Base-by-base conservation (phyloP, 2,888 invertebrate species). In the Drosophila atripex region DNA sequence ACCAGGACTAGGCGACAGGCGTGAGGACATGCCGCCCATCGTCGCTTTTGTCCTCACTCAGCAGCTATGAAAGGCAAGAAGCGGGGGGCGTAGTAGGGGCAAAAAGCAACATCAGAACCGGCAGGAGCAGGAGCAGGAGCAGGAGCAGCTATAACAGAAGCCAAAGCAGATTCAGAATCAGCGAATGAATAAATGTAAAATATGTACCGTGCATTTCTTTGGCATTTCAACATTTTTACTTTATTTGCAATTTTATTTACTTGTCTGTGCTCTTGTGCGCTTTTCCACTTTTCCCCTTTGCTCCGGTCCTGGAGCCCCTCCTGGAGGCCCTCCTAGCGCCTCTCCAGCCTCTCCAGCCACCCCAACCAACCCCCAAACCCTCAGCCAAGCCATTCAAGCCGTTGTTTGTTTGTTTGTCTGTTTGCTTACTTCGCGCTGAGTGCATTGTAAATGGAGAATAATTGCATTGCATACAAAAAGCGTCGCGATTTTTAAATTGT, bases 381-480 rank as follows among this genome's bases (percentile, higher is more conserved):
- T 11, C 30, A 60, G 21, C 25, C 60, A 25, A 65, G 38, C 71
- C 43, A 54, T 51, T 57, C 52, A 51, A 47, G 50, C 50, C 64
- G 64, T 45, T 64, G 64, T 64, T 64, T 63, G 63, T 63, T 61
- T 63, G 63, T 63, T 63, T 43, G 43, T 43, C 18, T 66, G 76
- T 56, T 32, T 68, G 60, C 73, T 69, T 71, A 77, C 65, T 74
- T 73, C 54, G 74, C 76, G 69, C 74, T 73, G 82, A 80, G 77
- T 85, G 87, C 87, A 85, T 85, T 85, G 85, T 86, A 80, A 84
- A 86, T 84, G 85, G 76, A 82, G 76, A 79, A 86, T 84, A 84
- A 84, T 86, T 84, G 85, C 76, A 80, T 86, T 77, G 82, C 76
- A 73, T 69, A 73, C 58, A 78, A 76, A 85, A 66, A 77, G 64